phyloP scores from a whole-genome alignment of 1,140 invertebrate species.

The Lepidotrigona ventralis region DNA sequence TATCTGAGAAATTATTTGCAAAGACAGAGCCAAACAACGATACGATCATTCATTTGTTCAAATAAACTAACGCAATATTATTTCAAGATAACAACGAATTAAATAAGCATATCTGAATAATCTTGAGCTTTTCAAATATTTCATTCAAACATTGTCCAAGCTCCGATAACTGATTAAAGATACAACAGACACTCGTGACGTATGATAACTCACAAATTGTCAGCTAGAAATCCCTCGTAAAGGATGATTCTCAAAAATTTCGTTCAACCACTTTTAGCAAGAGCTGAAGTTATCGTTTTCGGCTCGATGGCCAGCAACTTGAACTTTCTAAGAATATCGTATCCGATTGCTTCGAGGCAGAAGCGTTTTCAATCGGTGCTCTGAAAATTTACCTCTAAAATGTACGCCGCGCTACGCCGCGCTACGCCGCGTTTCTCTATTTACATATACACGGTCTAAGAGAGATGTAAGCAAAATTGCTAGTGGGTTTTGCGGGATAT shows the following conservation, averaged over 20 bases:
- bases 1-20: too few relatives aligned
- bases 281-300: background rate
- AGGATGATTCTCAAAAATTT: background rate
- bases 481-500: slow-evolving; percentile 10
- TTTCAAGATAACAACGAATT: too few relatives aligned
- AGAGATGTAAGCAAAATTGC: slow-evolving; percentile 30
- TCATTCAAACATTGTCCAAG: too few relatives aligned
- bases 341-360: background rate
- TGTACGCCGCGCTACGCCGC: too few relatives aligned
- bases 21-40: too few relatives aligned
- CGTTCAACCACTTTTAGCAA: background rate
- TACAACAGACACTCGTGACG: background rate
- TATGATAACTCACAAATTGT: background rate
- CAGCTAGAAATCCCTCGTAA: background rate
- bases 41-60: too few relatives aligned
- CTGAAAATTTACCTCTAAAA: slow-evolving; percentile 4
- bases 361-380: background rate
- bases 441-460: slow-evolving; percentile 22
- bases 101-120: too few relatives aligned
- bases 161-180: background rate
- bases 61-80: too few relatives aligned
- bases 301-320: background rate
- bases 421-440: background rate
- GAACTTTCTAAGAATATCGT: background rate
- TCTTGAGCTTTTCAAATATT: too few relatives aligned